Evolutionary conservation across 2,113 vertebrate species (phyloP), one percentile per base, ranked within the genome.

Genomic region (Epinephelus fuscoguttatus): DNA sequence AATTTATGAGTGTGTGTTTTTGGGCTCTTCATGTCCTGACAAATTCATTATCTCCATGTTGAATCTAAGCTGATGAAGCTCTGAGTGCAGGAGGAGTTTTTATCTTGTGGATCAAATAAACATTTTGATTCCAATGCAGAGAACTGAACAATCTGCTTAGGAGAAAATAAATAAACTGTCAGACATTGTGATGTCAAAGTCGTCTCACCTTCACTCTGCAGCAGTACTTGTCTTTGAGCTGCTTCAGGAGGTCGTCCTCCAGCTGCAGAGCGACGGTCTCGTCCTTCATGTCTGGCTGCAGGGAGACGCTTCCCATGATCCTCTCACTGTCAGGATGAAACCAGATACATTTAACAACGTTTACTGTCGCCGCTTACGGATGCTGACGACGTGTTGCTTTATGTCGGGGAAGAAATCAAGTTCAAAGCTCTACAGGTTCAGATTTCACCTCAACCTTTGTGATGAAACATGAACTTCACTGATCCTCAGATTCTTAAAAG

Each of bases 151-250:
- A 37, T 37, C 33, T 37, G 33, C 6, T 37, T 6, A 37, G 33
- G 33, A 37, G 33, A 37, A 37, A 37, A 37, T 37, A 37, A 37
- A 37, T 37, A 37, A 37, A 6, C 33, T 49, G 47, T 4, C 21
- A 14, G 37, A 67, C 11, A n/a, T 9, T 9, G 18, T 33, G 63
- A 11, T 4, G 17, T 61, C 30, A 4, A n/a, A 1, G 15, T 8
- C 3, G 42, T 37, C 75, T 89, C 75, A 95, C 95, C 94, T 92
- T 76, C 53, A 88, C 23, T 30, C 21, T 77, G 53, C 23, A 6
- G 85, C 89, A 94, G 87, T 89, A 96, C 25, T 90, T 93, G 8
- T 84, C 81, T 33, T 88, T 93, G 50, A 96, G 90, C 83, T 83
- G 77, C 18, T 87, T 1, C 30, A 94, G 78, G 53, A 95, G 86